These are phyloP conservation scores for Toxotes lorentzi DNA, from an alignment of 2,797 vertebrate species.

Conservation along the genomic window DNA sequence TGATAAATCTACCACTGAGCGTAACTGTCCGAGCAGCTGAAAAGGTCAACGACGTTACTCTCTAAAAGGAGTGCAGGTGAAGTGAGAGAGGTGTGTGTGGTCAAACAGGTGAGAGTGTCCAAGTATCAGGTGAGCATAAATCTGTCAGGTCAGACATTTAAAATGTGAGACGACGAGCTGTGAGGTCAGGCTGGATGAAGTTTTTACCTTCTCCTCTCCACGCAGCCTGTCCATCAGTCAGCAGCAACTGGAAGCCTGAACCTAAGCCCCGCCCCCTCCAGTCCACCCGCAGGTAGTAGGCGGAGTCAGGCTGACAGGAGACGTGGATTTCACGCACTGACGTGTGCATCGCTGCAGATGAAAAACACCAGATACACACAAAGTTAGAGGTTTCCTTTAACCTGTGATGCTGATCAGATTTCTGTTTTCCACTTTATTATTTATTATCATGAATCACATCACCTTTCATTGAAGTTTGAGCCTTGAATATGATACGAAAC, in stretches of 20 bases:
- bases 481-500: too few relatives aligned
- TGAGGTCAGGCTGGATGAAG: neutral
- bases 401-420: too few relatives aligned
- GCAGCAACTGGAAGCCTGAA: slow-evolving; percentile 87
- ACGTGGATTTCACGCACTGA: slow-evolving; percentile 86
- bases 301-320: slow-evolving; percentile 80
- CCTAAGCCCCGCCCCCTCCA: slow-evolving; percentile 86
- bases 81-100: slow-evolving; percentile 19
- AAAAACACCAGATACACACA: neutral
- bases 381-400: neutral
- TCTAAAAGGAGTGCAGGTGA: slow-evolving; percentile 21
- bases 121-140: slow-evolving; percentile 16
- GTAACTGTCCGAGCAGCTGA: neutral
- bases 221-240: slow-evolving; percentile 89
- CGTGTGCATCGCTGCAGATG: slow-evolving; percentile 83
- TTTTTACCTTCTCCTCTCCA: slow-evolving; percentile 92
- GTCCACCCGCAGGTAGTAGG: slow-evolving; percentile 89
- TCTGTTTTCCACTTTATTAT: too few relatives aligned
- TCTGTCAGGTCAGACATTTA: slow-evolving; percentile 7
- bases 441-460: too few relatives aligned
- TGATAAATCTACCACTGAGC: slow-evolving; percentile 19
- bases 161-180: neutral
- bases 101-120: slow-evolving; percentile 34
- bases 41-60: slow-evolving; percentile 21
- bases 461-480: too few relatives aligned